phyloP scores from a whole-genome alignment of 1,140 invertebrate genomes.

The Brachionus paranguensis region DNA sequence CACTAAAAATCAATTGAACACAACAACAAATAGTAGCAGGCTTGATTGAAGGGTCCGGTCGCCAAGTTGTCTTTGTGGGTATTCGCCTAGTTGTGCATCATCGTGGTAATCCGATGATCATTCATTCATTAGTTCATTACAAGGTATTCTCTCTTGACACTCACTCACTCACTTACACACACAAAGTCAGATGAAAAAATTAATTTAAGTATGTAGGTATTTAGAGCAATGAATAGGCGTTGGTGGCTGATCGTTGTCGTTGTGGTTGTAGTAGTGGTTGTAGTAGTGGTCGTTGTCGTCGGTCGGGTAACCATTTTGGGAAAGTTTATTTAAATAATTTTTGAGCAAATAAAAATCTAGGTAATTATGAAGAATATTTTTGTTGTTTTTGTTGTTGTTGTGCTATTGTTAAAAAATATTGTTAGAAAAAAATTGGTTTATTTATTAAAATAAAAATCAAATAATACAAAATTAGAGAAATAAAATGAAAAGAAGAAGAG shows the following conservation, averaged over 20 bases:
- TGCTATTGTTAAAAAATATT: too few species aligned
- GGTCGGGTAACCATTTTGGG: not conserved
- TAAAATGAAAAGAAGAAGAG: not conserved
- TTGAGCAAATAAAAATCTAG: not conserved
- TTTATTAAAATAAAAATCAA: not conserved
- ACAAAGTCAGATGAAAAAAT: not conserved
- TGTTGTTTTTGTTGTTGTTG: not conserved
- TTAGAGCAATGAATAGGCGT: not conserved
- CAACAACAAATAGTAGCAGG: not conserved
- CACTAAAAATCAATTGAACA: not conserved
- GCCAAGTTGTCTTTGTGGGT: not conserved
- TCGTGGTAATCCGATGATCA: not conserved
- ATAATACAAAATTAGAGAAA: not conserved
- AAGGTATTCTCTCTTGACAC: conserved; percentile 5
- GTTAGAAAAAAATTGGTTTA: not conserved
- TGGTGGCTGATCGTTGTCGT: not conserved
- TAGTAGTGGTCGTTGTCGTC: not conserved
- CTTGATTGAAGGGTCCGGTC: not conserved
- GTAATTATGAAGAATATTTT: not conserved
- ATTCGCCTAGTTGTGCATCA: not conserved
- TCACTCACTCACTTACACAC: not conserved
- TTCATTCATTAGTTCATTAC: not conserved
- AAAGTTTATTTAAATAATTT: conserved; percentile 32
- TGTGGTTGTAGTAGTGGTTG: not conserved
- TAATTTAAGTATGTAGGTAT: not conserved